Evolutionary conservation across 2,888 invertebrate genomes (phyloP), one percentile per base, ranked within the genome.

Genomic region (Phymatocera aterrima): DNA sequence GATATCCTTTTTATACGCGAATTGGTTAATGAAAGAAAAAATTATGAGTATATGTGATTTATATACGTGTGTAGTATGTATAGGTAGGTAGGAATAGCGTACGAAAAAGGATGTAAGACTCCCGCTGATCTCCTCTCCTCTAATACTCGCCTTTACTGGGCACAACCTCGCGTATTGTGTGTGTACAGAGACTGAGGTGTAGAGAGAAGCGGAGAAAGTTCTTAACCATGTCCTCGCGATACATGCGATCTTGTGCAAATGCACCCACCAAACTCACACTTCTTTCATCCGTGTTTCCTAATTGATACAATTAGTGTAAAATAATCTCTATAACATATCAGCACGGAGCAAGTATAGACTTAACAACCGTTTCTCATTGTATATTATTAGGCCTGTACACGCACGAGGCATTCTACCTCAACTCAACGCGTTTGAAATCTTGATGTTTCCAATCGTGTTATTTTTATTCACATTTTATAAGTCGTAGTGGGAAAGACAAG

Each of bases 91-190:
- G 34, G 61, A 34, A 31, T 61, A 61, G n/a, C 5, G 61, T 61
- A 61, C 61, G 61, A 61, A 61, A 61, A 61, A 61, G 61, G 61
- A 61, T 61, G 61, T 37, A 37, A 34, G 37, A 61, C 61, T 34
- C 37, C 18, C 34, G n/a, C n/a, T n/a, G n/a, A n/a, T 34, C 61
- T 28, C 24, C 31, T 15, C 28, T 28, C 24, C 37, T 37, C 18
- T 3, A 18, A 64, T 64, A 37, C 61, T 18, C n/a, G n/a, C 8
- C 31, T 61, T 34, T 34, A 3, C 54, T 54, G n/a, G 15, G 28
- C n/a, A 64, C 37, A 10, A 37, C 15, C 2, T n/a, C 54, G 24
- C 24, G 4, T 57, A 1, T 57, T 57, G 3, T 57, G 21, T 64
- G 8, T n/a, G 6, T 37, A 64, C 31, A 43, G 12, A 10, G 8